Conservation (phyloP, 2,888 invertebrate species). For the Formica aserva region DNA sequence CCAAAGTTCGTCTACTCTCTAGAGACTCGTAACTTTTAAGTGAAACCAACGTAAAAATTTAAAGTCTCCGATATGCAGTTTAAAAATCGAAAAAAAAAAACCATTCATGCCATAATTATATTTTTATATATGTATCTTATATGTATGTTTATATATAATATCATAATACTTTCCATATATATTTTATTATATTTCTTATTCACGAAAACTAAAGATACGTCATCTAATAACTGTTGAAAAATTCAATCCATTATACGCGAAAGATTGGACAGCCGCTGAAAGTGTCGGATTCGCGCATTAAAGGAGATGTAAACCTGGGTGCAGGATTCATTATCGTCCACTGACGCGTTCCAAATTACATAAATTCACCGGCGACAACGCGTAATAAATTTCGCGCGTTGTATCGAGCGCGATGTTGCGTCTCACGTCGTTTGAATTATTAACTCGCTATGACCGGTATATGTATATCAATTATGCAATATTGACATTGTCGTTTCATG, state of each 20-base stretch:
- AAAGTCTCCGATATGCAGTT: background rate
- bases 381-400: slow-evolving; percentile 65
- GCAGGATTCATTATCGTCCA: slow-evolving; percentile 11
- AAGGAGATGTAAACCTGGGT: slow-evolving; percentile 3
- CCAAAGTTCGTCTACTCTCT: slow-evolving; percentile 16
- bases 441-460: slow-evolving; percentile 42
- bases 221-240: background rate
- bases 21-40: slow-evolving; percentile 18
- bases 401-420: slow-evolving; percentile 64
- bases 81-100: background rate
- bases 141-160: background rate
- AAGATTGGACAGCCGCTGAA: background rate
- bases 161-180: slow-evolving; percentile 1
- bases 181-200: background rate
- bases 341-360: slow-evolving; percentile 35
- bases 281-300: background rate
- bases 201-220: background rate
- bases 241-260: background rate
- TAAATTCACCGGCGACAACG: slow-evolving; percentile 52
- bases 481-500: slow-evolving; percentile 38
- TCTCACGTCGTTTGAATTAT: slow-evolving; percentile 61
- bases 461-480: slow-evolving; percentile 44
- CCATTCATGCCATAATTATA: background rate
- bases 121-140: background rate
- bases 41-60: background rate